phyloP scores from a whole-genome alignment of 1,140 invertebrate species.

The Globodera ellingtonae region DNA sequence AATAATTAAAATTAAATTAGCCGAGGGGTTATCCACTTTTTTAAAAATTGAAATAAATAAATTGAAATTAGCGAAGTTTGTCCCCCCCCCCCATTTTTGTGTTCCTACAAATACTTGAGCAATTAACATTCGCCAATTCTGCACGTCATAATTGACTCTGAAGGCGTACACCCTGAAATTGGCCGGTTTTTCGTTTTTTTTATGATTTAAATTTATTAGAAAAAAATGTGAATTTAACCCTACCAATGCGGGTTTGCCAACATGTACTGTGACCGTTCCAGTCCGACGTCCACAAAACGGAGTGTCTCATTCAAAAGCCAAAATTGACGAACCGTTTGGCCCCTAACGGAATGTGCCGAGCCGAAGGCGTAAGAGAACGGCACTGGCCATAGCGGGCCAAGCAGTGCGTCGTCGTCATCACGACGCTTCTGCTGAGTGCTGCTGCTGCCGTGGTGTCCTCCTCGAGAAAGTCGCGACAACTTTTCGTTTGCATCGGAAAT shows the following conservation, averaged over 20 bases:
- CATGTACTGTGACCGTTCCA: slow-evolving; percentile 50
- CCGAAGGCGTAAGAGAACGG: slow-evolving; percentile 58
- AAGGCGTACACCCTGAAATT: slow-evolving; percentile 49
- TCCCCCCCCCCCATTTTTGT: background rate
- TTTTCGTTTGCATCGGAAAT: background rate
- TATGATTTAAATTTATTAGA: slow-evolving; percentile 9
- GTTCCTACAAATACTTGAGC: slow-evolving; percentile 43
- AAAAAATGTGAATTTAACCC: slow-evolving; percentile 32
- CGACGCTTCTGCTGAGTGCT: background rate
- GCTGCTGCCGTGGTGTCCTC: background rate
- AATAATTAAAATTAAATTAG: no score
- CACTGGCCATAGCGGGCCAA: slow-evolving; percentile 51
- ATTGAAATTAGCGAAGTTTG: no score
- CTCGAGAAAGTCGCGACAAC: background rate
- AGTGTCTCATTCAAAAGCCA: slow-evolving; percentile 62
- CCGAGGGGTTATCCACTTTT: no score
- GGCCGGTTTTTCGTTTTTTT: slow-evolving; percentile 51
- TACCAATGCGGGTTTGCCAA: slow-evolving; percentile 63
- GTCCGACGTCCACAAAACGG: slow-evolving; percentile 59
- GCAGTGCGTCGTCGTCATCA: background rate
- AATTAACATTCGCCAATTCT: slow-evolving; percentile 62
- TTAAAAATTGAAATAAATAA: no score
- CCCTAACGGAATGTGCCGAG: slow-evolving; percentile 40
- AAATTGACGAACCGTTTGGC: slow-evolving; percentile 63
- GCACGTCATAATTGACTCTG: slow-evolving; percentile 60